Evolutionary conservation across 2,888 invertebrate genomes (phyloP).

Genomic region (Chrysotoxum bicinctum): DNA sequence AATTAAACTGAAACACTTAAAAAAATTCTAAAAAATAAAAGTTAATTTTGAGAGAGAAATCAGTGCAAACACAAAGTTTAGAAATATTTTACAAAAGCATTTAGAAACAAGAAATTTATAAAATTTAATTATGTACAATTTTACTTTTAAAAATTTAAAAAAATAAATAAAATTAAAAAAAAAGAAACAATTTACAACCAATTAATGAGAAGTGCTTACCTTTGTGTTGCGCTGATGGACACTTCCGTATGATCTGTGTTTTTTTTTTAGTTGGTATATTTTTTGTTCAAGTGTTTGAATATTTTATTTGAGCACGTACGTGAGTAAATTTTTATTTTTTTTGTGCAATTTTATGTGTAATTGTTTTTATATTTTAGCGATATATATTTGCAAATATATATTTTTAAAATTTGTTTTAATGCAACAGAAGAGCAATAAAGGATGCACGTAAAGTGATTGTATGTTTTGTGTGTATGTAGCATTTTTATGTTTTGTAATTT

Average conservation of each 20-base stretch:
- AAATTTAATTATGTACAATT: background rate
- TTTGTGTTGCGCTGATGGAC: conserved; percentile 81
- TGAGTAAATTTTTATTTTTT: conserved; percentile 33
- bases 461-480: conserved; percentile 2
- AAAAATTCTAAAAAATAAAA: background rate
- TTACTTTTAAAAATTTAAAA: conserved; percentile 67
- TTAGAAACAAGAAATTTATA: background rate
- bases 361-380: conserved; percentile 58
- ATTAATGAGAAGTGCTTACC: conserved; percentile 78
- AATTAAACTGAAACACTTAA: background rate
- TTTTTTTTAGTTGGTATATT: conserved; percentile 74
- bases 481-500: conserved; percentile 10
- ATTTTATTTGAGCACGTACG: conserved; percentile 49
- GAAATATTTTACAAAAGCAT: conserved; percentile 10
- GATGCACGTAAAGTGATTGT: conserved; percentile 41
- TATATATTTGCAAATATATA: conserved; percentile 30
- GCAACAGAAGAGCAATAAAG: conserved; percentile 50
- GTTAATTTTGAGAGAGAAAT: background rate
- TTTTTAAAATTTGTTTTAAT: conserved; percentile 40
- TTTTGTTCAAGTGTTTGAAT: conserved; percentile 70
- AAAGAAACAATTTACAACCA: conserved; percentile 55
- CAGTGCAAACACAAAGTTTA: conserved; percentile 36
- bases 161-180: conserved; percentile 60
- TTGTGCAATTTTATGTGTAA: conserved; percentile 60
- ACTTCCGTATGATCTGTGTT: conserved; percentile 81